Evolutionary conservation across 2,113 vertebrate genomes (phyloP).

Genomic region (Spilogale gracilis): DNA sequence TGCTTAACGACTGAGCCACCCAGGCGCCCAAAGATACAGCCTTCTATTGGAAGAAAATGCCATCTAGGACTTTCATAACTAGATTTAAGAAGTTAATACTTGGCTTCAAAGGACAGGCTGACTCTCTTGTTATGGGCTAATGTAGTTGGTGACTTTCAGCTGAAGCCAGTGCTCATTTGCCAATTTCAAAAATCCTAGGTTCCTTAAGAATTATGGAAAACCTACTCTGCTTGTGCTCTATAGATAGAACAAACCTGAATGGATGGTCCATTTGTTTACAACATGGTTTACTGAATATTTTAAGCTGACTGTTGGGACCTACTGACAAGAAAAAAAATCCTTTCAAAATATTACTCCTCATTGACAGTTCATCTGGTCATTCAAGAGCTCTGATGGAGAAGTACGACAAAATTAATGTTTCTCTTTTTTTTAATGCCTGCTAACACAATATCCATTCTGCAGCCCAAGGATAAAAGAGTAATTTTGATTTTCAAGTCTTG

Average conservation of each 20-base stretch:
- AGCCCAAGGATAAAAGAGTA: not conserved
- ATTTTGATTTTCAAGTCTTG: not conserved
- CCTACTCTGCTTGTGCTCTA: not conserved
- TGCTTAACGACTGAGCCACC: no score
- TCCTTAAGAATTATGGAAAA: not conserved
- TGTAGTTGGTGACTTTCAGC: not conserved
- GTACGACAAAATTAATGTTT: not conserved
- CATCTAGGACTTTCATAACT: not conserved
- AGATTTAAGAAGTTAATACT: not conserved
- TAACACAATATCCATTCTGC: not conserved
- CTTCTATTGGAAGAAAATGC: not conserved
- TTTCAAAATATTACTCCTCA: not conserved
- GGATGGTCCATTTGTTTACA: not conserved
- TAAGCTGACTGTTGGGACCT: not conserved
- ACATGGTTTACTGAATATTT: not conserved
- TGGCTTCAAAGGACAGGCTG: not conserved
- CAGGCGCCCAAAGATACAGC: not conserved
- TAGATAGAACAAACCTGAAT: not conserved
- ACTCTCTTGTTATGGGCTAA: not conserved
- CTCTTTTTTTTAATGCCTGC: not conserved
- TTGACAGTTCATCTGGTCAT: not conserved
- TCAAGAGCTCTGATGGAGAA: not conserved
- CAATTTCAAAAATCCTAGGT: not conserved
- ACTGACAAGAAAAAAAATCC: not conserved
- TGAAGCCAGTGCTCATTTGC: not conserved